Conservation (phyloP, 2,113 vertebrate species). For the Lepidothrix coronata region DNA sequence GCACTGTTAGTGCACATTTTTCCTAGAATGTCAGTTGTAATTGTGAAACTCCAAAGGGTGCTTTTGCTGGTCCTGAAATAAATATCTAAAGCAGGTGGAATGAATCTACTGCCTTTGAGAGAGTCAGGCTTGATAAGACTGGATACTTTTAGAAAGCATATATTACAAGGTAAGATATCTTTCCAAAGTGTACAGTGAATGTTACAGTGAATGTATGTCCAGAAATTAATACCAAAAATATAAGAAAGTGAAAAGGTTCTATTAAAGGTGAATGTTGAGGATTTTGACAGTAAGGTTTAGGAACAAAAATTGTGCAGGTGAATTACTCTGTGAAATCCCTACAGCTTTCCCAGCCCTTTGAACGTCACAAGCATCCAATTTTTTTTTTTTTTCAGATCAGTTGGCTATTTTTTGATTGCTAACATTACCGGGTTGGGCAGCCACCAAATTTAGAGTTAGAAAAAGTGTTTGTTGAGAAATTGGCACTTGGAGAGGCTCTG, state of each 20-base stretch:
- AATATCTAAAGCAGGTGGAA: background rate
- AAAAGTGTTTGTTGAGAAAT: fast-evolving
- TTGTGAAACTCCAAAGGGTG: background rate
- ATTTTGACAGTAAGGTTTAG: background rate
- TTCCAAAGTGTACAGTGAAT: background rate
- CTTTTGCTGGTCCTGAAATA: background rate
- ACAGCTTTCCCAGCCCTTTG: background rate
- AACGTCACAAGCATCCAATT: background rate
- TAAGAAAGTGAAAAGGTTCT: background rate
- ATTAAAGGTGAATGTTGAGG: background rate
- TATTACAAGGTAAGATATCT: background rate
- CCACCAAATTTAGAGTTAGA: background rate
- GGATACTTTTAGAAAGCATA: background rate
- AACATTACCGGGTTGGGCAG: background rate
- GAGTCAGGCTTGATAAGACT: background rate
- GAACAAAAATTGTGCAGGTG: background rate
- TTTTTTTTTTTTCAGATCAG: background rate
- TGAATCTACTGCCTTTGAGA: background rate
- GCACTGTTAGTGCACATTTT: background rate
- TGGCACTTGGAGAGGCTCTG: background rate
- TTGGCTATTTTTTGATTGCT: background rate
- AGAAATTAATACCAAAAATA: background rate
- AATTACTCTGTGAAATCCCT: background rate
- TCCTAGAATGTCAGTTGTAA: background rate
- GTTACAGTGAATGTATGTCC: background rate